Percentiles rank a stretch among this genome's conserved stretches.
Evolutionary conservation across 2,888 invertebrate genomes (phyloP).

Genomic region (Tetragonisca angustula): DNA sequence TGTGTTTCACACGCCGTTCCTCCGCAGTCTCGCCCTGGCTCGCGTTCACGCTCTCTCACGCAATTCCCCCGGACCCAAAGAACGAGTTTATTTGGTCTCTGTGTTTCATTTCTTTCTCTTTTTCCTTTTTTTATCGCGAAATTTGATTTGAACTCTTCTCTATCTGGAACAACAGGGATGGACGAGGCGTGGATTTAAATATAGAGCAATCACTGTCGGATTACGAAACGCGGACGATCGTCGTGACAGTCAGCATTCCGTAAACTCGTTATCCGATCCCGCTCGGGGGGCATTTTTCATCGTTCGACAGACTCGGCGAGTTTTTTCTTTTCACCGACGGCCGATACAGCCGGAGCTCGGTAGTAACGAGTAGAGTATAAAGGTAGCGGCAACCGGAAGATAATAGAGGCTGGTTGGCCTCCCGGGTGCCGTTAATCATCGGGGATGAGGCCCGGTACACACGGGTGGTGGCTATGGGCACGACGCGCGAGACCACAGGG

Average conservation of each 20-base stretch:
- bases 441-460: slow-evolving; percentile 71
- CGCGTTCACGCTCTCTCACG: slow-evolving; percentile 37
- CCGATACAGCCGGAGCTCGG: slow-evolving; percentile 62
- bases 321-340: slow-evolving; percentile 33
- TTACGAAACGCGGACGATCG: slow-evolving; percentile 1
- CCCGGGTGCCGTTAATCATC: slow-evolving; percentile 82
- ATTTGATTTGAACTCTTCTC: background rate
- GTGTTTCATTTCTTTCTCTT: too few relatives aligned
- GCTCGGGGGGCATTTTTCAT: slow-evolving; percentile 58
- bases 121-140: background rate
- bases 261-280: background rate
- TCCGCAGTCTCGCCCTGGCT: slow-evolving; percentile 12
- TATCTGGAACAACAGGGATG: too few relatives aligned
- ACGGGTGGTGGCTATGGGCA: slow-evolving; percentile 59
- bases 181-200: background rate
- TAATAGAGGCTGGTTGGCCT: slow-evolving; percentile 80
- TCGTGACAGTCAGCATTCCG: slow-evolving; percentile 18
- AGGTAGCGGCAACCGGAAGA: slow-evolving; percentile 76
- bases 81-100: slow-evolving; percentile 33
- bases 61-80: slow-evolving; percentile 37
- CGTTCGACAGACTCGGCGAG: slow-evolving; percentile 45
- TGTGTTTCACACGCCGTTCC: slow-evolving; percentile 74
- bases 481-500: slow-evolving; percentile 74
- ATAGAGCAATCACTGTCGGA: background rate
- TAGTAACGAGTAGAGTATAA: slow-evolving; percentile 77